Evolutionary conservation across 2,797 vertebrate species (phyloP).

Genomic region (Intellagama lesueurii): DNA sequence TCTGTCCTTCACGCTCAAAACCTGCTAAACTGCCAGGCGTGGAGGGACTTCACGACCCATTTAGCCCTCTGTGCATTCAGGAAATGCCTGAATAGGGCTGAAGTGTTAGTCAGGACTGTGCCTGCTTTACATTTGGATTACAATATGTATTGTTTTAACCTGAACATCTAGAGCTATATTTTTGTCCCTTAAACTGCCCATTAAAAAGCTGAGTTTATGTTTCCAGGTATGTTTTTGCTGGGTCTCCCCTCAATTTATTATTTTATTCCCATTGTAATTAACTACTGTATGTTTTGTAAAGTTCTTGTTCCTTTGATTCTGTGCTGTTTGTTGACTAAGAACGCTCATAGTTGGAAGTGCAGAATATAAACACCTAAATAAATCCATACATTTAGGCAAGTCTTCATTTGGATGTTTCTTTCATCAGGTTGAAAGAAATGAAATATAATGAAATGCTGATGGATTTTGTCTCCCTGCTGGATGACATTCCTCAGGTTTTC

Average conservation of each 20-base stretch:
- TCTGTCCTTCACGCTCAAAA: no score
- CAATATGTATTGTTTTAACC: constrained; percentile 34
- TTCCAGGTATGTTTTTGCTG: background rate
- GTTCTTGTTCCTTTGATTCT: background rate
- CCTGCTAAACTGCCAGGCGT: no score
- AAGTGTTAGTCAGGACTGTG: background rate
- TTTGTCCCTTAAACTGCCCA: constrained; percentile 23
- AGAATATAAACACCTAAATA: background rate
- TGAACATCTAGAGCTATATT: background rate
- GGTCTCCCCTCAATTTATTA: background rate
- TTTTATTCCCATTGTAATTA: constrained; percentile 9
- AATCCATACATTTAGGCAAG: constrained; percentile 32
- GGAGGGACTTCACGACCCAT: no score
- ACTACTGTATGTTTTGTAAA: background rate
- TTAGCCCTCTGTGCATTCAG: no score
- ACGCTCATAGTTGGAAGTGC: background rate
- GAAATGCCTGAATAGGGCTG: no score
- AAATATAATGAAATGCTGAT: constrained; percentile 51
- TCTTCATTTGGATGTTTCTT: constrained; percentile 51
- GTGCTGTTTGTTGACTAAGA: background rate
- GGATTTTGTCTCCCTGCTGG: constrained; percentile 62
- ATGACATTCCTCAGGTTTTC: constrained; percentile 46
- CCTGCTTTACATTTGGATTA: background rate
- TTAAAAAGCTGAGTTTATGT: background rate
- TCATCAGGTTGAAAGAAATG: constrained; percentile 33